Evolutionary conservation across 1,140 invertebrate species (phyloP).

Genomic region (Philopotamus ludificatus): DNA sequence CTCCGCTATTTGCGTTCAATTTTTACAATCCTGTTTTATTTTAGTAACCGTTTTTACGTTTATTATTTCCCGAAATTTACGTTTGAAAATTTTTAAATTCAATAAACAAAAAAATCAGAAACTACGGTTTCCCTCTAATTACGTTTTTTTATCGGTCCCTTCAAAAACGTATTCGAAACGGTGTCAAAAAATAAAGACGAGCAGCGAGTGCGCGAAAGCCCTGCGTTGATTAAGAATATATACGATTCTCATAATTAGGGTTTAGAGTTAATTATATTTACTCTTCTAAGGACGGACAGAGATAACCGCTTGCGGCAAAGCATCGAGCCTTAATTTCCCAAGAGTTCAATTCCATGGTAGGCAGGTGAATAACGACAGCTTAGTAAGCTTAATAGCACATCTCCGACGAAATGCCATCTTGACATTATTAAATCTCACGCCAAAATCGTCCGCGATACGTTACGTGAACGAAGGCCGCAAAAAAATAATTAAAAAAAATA

Average conservation of each 20-base stretch:
- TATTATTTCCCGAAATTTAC: no score
- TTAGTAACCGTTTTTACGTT: no score
- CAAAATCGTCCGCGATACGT: background rate
- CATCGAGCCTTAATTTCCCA: slow-evolving; percentile 26
- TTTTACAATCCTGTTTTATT: no score
- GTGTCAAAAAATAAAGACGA: no score
- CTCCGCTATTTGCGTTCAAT: no score
- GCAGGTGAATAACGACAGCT: slow-evolving; percentile 28
- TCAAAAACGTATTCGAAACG: no score
- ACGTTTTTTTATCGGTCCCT: no score
- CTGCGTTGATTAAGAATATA: background rate
- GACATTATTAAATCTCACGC: slow-evolving; percentile 17
- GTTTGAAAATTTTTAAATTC: no score
- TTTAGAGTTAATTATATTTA: slow-evolving; percentile 29
- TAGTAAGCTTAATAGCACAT: slow-evolving; percentile 15
- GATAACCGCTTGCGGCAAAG: slow-evolving; percentile 21
- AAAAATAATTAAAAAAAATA: background rate
- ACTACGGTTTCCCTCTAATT: no score
- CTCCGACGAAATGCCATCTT: slow-evolving; percentile 11
- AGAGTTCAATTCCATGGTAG: slow-evolving; percentile 26
- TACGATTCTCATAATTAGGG: slow-evolving; percentile 19
- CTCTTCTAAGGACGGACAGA: slow-evolving; percentile 22
- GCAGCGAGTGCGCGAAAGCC: background rate
- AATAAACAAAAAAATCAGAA: no score
- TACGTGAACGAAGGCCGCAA: background rate